phyloP scores from a whole-genome alignment of 2,888 invertebrate genomes.

The Archaeoteleia sp. region DNA sequence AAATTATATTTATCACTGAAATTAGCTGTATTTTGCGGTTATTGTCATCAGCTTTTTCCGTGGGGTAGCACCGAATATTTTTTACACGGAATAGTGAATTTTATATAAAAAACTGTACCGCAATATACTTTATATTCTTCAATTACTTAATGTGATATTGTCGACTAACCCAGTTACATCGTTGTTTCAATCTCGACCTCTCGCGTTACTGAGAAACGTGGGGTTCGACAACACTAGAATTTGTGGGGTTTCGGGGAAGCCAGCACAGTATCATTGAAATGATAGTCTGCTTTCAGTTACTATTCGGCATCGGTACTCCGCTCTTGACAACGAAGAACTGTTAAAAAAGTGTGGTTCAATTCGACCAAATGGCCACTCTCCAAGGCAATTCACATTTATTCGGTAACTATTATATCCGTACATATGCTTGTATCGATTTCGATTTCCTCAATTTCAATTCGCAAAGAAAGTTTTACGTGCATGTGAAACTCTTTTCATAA shows the following conservation, averaged over 20 bases:
- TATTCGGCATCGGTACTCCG: constrained; percentile 52
- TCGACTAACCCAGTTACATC: constrained; percentile 61
- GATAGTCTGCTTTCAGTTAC: constrained; percentile 63
- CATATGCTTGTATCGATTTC: constrained; percentile 9
- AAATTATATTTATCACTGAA: too few species aligned
- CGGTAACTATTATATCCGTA: constrained; percentile 3
- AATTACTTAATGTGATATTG: constrained; percentile 30
- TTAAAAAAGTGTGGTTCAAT: constrained; percentile 8
- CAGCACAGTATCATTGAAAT: constrained; percentile 61
- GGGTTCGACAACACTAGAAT: constrained; percentile 69
- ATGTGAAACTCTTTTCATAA: too few species aligned
- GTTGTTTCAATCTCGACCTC: constrained; percentile 40
- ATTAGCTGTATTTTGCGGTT: too few species aligned
- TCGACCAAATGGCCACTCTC: constrained; percentile 45
- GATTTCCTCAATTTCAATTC: background rate
- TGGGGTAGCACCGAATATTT: too few species aligned
- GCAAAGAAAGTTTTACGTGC: too few species aligned
- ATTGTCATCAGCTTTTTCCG: too few species aligned
- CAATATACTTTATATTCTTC: constrained; percentile 12
- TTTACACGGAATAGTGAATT: too few species aligned
- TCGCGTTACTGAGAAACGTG: constrained; percentile 16
- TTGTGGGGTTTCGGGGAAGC: constrained; percentile 69
- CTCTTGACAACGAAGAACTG: constrained; percentile 17
- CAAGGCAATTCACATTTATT: constrained; percentile 47
- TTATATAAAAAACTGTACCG: background rate